Conservation (phyloP, 2,113 vertebrate species). For the Nesoenas mayeri region DNA sequence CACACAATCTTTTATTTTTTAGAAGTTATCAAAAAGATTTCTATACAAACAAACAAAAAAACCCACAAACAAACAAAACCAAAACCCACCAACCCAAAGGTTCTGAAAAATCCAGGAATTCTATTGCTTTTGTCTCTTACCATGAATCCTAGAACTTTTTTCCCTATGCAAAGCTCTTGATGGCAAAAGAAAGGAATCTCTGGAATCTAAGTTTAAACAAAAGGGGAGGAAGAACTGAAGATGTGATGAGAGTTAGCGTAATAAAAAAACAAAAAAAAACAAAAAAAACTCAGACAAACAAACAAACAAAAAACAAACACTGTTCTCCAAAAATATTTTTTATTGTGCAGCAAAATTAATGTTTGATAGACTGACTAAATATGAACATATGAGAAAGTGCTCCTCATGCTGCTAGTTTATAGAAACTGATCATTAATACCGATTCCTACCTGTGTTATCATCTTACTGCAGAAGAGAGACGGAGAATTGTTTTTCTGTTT, state of each 20-base stretch:
- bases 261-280: neutral
- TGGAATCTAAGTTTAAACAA: neutral
- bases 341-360: neutral
- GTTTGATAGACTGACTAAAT: neutral
- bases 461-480: neutral
- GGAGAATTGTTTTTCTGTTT: neutral
- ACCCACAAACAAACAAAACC: neutral
- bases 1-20: neutral
- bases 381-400: neutral
- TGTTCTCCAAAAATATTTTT: neutral
- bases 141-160: neutral
- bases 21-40: neutral
- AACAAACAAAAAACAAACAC: neutral
- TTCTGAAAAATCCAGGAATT: neutral
- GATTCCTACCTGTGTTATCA: neutral
- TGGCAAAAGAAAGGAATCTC: neutral
- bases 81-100: fast-evolving
- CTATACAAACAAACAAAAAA: neutral
- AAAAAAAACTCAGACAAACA: too few species aligned
- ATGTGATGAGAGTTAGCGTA: fast-evolving
- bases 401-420: neutral
- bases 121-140: neutral
- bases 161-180: neutral
- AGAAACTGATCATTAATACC: neutral
- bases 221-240: neutral